Base-by-base conservation (phyloP, 2,888 invertebrate genomes). In the Thereva nobilitata region DNA sequence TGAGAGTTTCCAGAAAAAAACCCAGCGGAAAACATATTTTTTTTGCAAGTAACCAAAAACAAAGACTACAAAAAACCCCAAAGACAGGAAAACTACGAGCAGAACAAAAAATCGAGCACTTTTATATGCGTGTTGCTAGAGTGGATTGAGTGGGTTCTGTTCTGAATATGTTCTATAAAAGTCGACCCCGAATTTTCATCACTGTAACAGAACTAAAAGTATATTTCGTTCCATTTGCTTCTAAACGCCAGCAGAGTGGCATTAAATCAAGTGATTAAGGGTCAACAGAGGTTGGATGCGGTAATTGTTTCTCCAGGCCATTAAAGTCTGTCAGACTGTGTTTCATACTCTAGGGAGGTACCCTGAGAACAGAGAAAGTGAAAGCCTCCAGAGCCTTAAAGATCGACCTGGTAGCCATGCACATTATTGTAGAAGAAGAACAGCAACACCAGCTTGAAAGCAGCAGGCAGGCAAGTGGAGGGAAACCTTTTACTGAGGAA, bases 251-350 rank as follows among this genome's bases (percentile, higher is more conserved):
- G 38, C 40, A 47, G n/a, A 35, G n/a, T 50, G 40, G 61, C 61
- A 61, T 50, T 61, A 61, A 61, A 61, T 61, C 61, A 61, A 61
- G 61, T 61, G 61, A 61, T 61, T 61, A 49, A 50, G 61, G 61
- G 61, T 61, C 61, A 61, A 50, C 41, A 47, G 61, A 61, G 61
- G 61, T 61, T 61, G 50, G 61, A 61, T 61, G 61, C 61, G 40
- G 50, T 61, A 61, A 61, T 61, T 61, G 61, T 50, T 61, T 61
- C 61, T 61, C 61, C 61, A 50, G 49, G 50, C 61, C 61, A 61
- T 61, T 61, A 61, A 61, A 50, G 50, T 50, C 61, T 61, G 61
- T 61, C 61, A 61, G 61, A 61, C 61, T 41, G 49, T 40, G 61
- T 61, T 23, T 50, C 61, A 41, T 61, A 61, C 61, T 61, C 61